Percentiles rank a stretch among this genome's conserved stretches.
These are phyloP conservation scores for Drosophila subpulchrella DNA, from an alignment of 1,140 invertebrate species.

Conservation along the genomic window DNA sequence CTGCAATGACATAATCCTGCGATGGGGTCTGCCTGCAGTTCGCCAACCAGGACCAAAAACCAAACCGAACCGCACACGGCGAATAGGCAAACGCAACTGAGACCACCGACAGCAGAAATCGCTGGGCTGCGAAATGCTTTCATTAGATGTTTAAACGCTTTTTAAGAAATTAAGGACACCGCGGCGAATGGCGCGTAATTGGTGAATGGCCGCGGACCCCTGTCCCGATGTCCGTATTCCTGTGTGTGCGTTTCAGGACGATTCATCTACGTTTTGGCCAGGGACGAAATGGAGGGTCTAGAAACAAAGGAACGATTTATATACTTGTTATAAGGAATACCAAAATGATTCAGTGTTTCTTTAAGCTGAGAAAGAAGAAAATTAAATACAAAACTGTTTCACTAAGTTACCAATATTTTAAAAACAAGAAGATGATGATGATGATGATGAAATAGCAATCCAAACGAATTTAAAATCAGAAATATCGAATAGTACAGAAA, in stretches of 20 bases:
- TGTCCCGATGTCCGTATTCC: conserved; percentile 1
- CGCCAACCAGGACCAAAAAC: not conserved
- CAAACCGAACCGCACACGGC: conserved; percentile 59
- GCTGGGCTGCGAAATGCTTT: conserved; percentile 64
- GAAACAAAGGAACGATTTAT: not conserved
- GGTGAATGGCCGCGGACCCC: conserved; percentile 62
- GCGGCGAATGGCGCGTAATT: conserved; percentile 71
- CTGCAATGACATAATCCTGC: conserved; percentile 47
- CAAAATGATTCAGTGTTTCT: no score
- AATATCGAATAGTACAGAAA: no score
- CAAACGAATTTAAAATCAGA: no score
- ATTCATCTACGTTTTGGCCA: conserved; percentile 27
- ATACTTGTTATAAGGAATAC: not conserved
- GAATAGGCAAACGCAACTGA: conserved; percentile 75
- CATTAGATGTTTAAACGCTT: conserved; percentile 82
- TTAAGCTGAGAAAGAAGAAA: no score
- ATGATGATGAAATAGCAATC: no score
- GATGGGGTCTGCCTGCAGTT: conserved; percentile 1
- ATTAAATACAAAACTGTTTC: no score
- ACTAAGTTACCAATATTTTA: no score
- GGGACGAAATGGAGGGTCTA: conserved; percentile 3
- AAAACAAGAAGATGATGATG: no score
- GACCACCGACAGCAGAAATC: conserved; percentile 60
- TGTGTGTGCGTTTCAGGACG: conserved; percentile 12
- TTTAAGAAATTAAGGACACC: conserved; percentile 82